Percentiles rank a stretch among this genome's conserved stretches.
These are phyloP conservation scores for Puntigrus tetrazona DNA, from an alignment of 2,113 vertebrate genomes.

Conservation along the genomic window DNA sequence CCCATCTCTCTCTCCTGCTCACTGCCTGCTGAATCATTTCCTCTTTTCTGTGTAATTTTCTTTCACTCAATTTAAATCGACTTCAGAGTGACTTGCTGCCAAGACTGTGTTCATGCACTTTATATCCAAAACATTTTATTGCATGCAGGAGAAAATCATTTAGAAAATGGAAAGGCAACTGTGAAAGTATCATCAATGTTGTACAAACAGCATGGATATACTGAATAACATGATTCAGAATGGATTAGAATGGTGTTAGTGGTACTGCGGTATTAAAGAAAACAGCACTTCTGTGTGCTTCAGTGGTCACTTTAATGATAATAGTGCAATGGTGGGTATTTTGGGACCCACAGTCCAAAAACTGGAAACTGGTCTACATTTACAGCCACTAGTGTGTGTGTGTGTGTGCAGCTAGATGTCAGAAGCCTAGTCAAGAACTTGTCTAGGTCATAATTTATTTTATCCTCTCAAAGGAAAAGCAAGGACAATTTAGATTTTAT, in stretches of 20 bases:
- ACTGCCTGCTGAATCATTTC: constrained; percentile 31
- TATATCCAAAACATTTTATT: not conserved
- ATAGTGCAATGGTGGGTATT: not conserved
- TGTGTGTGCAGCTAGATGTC: not conserved
- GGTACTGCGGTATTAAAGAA: not conserved
- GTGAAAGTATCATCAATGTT: constrained; percentile 13
- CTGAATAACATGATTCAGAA: constrained; percentile 19
- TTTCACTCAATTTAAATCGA: constrained; percentile 31
- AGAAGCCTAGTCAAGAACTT: not conserved
- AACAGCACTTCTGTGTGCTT: constrained; percentile 1
- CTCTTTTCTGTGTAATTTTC: not conserved
- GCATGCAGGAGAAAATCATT: constrained; percentile 3
- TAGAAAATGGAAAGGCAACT: constrained; percentile 7
- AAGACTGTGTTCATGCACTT: not conserved
- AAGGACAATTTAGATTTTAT: not conserved
- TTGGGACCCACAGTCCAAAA: not conserved
- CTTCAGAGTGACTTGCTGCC: constrained; percentile 6
- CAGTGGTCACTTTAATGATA: constrained; percentile 13
- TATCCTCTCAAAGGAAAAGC: not conserved
- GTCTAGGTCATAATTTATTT: not conserved
- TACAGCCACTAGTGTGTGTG: not conserved
- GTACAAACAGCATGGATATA: not conserved
- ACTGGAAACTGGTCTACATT: not conserved
- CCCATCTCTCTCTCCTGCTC: constrained; percentile 2
- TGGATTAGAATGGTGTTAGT: not conserved